A percentile compares a stretch with the other conserved stretches of the same genome.
These are phyloP conservation scores for Dorcus hopei DNA, from an alignment of 2,888 invertebrate genomes.

Conservation along the genomic window DNA sequence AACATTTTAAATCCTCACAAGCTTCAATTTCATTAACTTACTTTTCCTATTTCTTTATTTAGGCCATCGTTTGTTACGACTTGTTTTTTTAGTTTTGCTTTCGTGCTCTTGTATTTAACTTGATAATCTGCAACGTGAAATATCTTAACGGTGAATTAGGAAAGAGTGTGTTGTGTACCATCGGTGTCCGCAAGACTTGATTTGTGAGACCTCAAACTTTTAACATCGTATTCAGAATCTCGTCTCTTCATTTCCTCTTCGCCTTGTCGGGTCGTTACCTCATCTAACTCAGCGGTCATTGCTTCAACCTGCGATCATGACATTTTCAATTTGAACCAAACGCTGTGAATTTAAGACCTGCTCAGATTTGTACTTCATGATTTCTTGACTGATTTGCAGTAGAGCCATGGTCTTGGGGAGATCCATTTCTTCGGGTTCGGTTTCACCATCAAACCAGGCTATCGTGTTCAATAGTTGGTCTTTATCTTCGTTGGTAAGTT, in stretches of 20 bases:
- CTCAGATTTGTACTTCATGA: slow-evolving; percentile 65
- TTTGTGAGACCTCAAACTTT: slow-evolving; percentile 39
- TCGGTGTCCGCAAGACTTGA: slow-evolving; percentile 41
- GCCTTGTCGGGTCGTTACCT: slow-evolving; percentile 50
- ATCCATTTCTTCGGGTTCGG: slow-evolving; percentile 53
- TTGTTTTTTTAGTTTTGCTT: slow-evolving; percentile 46
- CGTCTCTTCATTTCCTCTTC: slow-evolving; percentile 46
- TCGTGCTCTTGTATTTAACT: slow-evolving; percentile 47
- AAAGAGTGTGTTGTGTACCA: slow-evolving; percentile 38
- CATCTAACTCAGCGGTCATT: slow-evolving; percentile 53
- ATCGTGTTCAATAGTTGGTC: slow-evolving; percentile 62
- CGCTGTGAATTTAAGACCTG: slow-evolving; percentile 52
- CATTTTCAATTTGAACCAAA: background rate
- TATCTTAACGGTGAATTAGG: background rate
- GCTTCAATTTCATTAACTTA: slow-evolving; percentile 42
- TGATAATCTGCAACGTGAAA: slow-evolving; percentile 41
- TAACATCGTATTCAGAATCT: slow-evolving; percentile 41
- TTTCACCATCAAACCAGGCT: slow-evolving; percentile 59
- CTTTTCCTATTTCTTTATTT: slow-evolving; percentile 38
- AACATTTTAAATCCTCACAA: background rate
- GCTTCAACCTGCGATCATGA: slow-evolving; percentile 49
- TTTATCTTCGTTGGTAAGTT: slow-evolving; percentile 59
- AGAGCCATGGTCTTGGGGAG: slow-evolving; percentile 56
- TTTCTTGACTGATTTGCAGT: slow-evolving; percentile 63
- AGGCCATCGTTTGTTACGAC: slow-evolving; percentile 40